A percentile compares a stretch with the other conserved stretches of the same genome.
Conservation (phyloP, 2,888 invertebrate species). For the Ypsolopha sequella region DNA sequence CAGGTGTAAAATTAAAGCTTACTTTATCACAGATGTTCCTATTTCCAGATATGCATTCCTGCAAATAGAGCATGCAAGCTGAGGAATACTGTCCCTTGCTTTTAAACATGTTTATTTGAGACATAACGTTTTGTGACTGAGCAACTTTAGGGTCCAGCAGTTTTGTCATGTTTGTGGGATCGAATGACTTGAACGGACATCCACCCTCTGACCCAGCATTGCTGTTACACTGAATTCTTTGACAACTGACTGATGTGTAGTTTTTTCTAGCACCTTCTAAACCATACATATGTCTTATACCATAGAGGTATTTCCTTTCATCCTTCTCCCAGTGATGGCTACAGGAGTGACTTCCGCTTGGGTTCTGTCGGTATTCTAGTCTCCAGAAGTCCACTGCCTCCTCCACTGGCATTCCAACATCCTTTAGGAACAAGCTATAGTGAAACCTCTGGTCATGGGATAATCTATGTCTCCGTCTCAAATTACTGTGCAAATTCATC, state of each 20-base stretch:
- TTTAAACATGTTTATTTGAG: conserved; percentile 38
- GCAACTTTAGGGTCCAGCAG: conserved; percentile 28
- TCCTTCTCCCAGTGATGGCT: conserved; percentile 75
- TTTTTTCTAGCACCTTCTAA: conserved; percentile 75
- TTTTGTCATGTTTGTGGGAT: conserved; percentile 39
- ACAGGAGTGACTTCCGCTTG: conserved; percentile 57
- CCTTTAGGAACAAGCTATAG: conserved; percentile 79
- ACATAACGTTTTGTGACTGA: conserved; percentile 17
- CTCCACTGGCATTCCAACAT: conserved; percentile 75
- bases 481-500: conserved; percentile 67
- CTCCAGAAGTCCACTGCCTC: conserved; percentile 77
- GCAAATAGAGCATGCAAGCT: conserved; percentile 35
- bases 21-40: conserved; percentile 27
- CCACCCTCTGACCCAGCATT: conserved; percentile 69
- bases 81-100: conserved; percentile 28
- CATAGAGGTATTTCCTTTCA: conserved; percentile 74
- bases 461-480: conserved; percentile 72
- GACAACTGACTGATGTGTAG: conserved; percentile 73
- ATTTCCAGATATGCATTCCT: conserved; percentile 12
- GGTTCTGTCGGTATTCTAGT: conserved; percentile 69
- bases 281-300: conserved; percentile 80
- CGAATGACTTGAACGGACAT: conserved; percentile 74
- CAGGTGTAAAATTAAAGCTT: conserved; percentile 50
- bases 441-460: conserved; percentile 74
- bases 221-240: conserved; percentile 66